These are phyloP conservation scores for Xiphorhynchus erythropygius DNA, from an alignment of 2,797 vertebrate species.

Conservation along the genomic window DNA sequence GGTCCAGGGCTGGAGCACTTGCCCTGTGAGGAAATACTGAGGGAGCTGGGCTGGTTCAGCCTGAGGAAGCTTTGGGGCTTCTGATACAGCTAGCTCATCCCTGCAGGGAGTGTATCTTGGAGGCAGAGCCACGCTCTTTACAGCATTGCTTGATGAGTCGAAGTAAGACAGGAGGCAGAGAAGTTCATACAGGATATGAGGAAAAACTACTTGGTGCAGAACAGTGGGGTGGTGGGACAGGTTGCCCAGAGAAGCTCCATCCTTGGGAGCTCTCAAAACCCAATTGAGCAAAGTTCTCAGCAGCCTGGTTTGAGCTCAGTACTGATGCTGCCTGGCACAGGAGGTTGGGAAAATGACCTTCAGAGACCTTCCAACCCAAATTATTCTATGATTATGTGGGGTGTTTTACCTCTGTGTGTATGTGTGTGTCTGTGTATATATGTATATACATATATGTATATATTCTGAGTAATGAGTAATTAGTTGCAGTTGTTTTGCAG, in stretches of 20 bases:
- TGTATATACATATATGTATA: fast-evolving
- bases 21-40: not conserved
- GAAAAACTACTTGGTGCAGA: not conserved
- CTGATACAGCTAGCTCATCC: not conserved
- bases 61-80: not conserved
- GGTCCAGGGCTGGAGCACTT: not conserved
- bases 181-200: not conserved
- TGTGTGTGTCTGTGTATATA: not conserved
- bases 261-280: not conserved
- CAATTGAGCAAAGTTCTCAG: not conserved
- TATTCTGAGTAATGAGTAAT: not conserved
- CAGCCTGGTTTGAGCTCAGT: not conserved
- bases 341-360: not conserved
- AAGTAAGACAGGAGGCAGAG: not conserved
- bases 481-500: not conserved
- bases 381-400: not conserved
- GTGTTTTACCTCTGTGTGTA: not conserved
- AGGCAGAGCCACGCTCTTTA: not conserved
- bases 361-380: not conserved
- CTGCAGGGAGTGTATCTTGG: not conserved
- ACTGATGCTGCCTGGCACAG: not conserved
- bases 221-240: not conserved
- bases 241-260: not conserved
- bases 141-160: not conserved
- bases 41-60: not conserved